phyloP scores from a whole-genome alignment of 2,113 vertebrate species.

The Brienomyrus longianalis region DNA sequence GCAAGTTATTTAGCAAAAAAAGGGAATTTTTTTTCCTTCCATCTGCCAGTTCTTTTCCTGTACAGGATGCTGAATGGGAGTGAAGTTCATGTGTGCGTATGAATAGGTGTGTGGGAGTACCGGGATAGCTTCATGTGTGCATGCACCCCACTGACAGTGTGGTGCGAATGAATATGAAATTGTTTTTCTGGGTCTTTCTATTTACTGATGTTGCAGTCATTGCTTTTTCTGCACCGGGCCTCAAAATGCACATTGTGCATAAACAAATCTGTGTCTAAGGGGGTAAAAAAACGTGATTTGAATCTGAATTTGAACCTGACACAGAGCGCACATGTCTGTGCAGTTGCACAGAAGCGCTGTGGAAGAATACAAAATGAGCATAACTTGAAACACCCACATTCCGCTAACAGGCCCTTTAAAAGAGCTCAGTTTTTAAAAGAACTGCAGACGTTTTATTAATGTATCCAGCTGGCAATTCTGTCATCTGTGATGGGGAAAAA shows the following conservation, averaged over 20 bases:
- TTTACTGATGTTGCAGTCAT: not conserved
- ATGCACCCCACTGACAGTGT: not conserved
- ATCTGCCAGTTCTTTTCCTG: not conserved
- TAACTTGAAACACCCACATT: slow-evolving; percentile 1
- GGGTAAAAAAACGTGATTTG: not conserved
- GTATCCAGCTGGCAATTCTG: not conserved
- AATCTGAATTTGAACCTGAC: not conserved
- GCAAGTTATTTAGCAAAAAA: not conserved
- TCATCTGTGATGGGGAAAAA: not conserved
- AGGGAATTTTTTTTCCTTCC: not conserved
- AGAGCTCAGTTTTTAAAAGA: not conserved
- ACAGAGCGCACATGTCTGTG: not conserved
- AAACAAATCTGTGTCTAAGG: not conserved
- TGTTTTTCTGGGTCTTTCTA: not conserved
- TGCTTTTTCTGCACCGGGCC: not conserved
- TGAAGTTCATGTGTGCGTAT: not conserved
- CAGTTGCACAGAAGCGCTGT: not conserved
- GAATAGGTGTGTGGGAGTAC: not conserved
- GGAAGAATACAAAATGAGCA: not conserved
- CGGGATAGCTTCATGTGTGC: not conserved
- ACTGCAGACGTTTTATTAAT: not conserved
- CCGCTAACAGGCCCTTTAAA: not conserved
- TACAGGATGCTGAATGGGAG: not conserved
- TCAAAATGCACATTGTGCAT: not conserved
- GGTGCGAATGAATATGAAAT: not conserved